A percentile compares a stretch with the other conserved stretches of the same genome.
Conservation (phyloP, 2,113 vertebrate species). For the Dipodomys merriami region DNA sequence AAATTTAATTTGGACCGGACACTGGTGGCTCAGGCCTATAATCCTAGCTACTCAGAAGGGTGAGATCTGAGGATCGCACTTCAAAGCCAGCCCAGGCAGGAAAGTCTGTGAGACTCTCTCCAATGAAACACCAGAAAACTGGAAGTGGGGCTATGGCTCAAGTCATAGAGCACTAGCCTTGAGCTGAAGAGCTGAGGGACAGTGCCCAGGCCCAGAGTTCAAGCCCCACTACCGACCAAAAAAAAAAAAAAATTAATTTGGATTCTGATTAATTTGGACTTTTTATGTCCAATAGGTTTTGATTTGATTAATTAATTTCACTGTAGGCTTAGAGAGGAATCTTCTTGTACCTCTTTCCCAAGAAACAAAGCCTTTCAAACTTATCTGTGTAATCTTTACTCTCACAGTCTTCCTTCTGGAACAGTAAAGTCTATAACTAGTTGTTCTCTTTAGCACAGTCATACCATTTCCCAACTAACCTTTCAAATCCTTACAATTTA, state of each 20-base stretch:
- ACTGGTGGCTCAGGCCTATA: too few species aligned
- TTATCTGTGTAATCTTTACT: not conserved
- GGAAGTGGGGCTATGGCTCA: too few species aligned
- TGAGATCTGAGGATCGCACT: too few species aligned
- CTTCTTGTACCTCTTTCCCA: accelerated
- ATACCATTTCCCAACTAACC: not conserved
- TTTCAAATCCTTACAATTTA: constrained; percentile 73
- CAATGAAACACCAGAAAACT: too few species aligned
- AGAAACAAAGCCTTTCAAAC: not conserved
- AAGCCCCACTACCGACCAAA: too few species aligned
- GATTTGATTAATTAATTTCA: not conserved
- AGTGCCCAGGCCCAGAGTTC: too few species aligned
- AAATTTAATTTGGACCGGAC: not conserved
- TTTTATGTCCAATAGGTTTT: constrained; percentile 41
- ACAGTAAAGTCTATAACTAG: not conserved
- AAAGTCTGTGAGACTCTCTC: too few species aligned
- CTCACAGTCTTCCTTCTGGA: not conserved
- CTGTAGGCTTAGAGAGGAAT: not conserved
- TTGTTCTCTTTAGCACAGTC: constrained; percentile 18
- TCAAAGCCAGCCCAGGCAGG: too few species aligned
- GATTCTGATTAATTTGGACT: constrained; percentile 32
- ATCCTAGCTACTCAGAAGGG: too few species aligned
- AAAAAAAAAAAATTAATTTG: not conserved
- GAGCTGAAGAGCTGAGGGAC: too few species aligned
- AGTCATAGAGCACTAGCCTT: too few species aligned